Evolutionary conservation across 2,113 vertebrate genomes (phyloP), one percentile per base, ranked within the genome.

Genomic region (Alligator sinensis): DNA sequence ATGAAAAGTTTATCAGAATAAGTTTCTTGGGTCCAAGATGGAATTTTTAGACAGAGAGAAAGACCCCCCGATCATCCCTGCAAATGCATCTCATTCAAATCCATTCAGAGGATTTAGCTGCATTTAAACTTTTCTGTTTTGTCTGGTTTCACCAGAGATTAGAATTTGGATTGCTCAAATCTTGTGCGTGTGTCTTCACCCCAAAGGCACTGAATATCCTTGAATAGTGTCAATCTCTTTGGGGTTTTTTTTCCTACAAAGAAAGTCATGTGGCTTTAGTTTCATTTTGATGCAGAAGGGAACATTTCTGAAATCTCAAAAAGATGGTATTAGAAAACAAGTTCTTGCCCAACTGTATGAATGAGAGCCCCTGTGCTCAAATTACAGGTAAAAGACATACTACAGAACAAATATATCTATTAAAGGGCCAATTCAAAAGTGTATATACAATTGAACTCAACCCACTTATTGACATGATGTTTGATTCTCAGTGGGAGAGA

Each of bases 261-360:
- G 47, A 9, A 47, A 47, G 47, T 0, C 0, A 86, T 47, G 47
- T 47, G 47, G 58, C 1, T 2, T 30, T 66, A 4, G 0, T 62
- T 93, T 77, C 13, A 5, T 89, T 81, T 68, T 89, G 15, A 24
- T 87, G 79, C 38, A 18, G 16, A 59, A 54, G 6, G 34, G 21
- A 94, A 87, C 12, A 9, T 59, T 81, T 59, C 27, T 76, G 5
- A 72, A 9, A 78, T 5, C 25, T 3, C 19, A 80, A 7, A 47
- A 47, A 47, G 47, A 47, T 47, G 47, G 47, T 47, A 47, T 47
- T 47, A 47, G 59, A 80, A 62, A 80, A 4, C 9, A 58, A 10
- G 8, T 77, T 38, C 6, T 9, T 62, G 13, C 60, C 2, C 5
- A 16, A 1, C 11, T 85, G 21, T 64, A 9, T 7, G 76, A 18